Conservation (phyloP, 1,140 invertebrate genomes). For the Sycophila sp. region DNA sequence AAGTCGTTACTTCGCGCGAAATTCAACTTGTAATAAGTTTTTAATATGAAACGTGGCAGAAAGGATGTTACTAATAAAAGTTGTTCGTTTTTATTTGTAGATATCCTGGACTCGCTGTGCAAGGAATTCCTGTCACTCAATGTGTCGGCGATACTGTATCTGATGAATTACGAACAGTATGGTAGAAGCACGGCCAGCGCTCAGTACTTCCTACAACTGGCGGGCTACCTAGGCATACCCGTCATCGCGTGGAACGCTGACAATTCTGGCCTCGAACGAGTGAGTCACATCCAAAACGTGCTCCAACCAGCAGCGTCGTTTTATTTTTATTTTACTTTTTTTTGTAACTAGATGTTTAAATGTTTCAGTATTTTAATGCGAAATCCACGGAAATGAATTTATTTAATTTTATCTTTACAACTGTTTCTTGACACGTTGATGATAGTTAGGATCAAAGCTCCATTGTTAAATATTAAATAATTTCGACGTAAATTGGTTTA, state of each 20-base stretch:
- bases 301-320: too few species aligned
- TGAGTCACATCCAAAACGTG: slow-evolving; percentile 63
- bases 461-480: too few species aligned
- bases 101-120: slow-evolving; percentile 86
- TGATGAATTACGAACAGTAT: slow-evolving; percentile 90
- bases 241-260: slow-evolving; percentile 96
- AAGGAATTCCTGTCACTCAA: slow-evolving; percentile 88
- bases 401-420: too few species aligned
- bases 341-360: too few species aligned
- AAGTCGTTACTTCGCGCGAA: slow-evolving; percentile 9
- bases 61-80: too few species aligned
- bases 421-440: too few species aligned
- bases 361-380: too few species aligned
- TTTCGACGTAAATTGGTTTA: too few species aligned
- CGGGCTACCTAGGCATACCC: slow-evolving; percentile 85
- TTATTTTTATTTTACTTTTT: too few species aligned
- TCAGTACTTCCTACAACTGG: slow-evolving; percentile 92
- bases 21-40: too few species aligned
- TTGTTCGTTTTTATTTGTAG: slow-evolving; percentile 61
- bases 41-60: not conserved
- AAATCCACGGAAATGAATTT: too few species aligned
- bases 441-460: too few species aligned
- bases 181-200: slow-evolving; percentile 90
- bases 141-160: slow-evolving; percentile 90
- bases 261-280: slow-evolving; percentile 84